phyloP scores from a whole-genome alignment of 1,140 invertebrate species.

The Drosophila tropicalis region DNA sequence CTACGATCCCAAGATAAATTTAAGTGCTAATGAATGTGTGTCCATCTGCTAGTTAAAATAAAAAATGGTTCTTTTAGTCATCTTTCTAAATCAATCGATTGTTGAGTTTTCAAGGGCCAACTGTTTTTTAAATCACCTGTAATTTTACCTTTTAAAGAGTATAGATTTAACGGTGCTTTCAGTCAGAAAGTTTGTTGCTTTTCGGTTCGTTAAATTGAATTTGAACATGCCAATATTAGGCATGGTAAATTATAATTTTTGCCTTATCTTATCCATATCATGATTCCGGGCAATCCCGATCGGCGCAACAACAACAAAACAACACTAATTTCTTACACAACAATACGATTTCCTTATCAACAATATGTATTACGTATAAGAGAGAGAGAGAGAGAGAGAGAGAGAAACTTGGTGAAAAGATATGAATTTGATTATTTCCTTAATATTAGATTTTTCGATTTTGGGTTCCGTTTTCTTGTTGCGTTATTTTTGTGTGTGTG shows the following conservation, averaged over 20 bases:
- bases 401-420: constrained; percentile 9
- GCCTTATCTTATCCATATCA: constrained; percentile 70
- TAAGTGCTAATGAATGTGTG: too few species aligned
- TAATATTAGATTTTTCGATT: constrained; percentile 1
- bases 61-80: too few species aligned
- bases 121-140: not conserved
- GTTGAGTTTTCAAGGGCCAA: too few species aligned
- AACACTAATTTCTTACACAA: constrained; percentile 15
- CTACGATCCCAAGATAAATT: too few species aligned
- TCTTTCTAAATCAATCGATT: too few species aligned
- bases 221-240: constrained; percentile 53
- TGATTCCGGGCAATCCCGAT: constrained; percentile 52
- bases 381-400: not conserved
- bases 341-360: constrained; percentile 47
- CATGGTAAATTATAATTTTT: constrained; percentile 25
- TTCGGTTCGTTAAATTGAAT: constrained; percentile 53
- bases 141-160: not conserved
- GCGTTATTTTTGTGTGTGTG: constrained; percentile 11
- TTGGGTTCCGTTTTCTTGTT: not conserved
- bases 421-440: constrained; percentile 43
- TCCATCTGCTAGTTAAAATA: too few species aligned
- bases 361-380: not conserved
- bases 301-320: not conserved
- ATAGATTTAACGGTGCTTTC: not conserved
- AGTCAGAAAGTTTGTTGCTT: constrained; percentile 1